These are phyloP conservation scores for Pseudoips prasinana DNA, from an alignment of 2,888 invertebrate genomes.

Conservation along the genomic window DNA sequence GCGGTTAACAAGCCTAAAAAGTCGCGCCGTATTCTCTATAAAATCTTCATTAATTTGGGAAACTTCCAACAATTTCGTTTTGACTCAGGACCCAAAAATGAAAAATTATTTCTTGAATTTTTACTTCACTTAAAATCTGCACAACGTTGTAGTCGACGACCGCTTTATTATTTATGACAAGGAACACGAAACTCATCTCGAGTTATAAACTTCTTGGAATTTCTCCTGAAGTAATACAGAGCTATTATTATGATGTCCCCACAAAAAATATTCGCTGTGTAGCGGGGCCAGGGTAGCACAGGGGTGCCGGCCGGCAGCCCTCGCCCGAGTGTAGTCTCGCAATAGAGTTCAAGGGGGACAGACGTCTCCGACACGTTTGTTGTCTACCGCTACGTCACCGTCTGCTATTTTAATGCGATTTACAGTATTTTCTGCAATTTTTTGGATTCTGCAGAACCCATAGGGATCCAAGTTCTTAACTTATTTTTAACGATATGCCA, in stretches of 20 bases:
- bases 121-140: conserved; percentile 79
- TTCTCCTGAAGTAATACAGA: conserved; percentile 82
- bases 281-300: conserved; percentile 51
- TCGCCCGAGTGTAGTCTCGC: conserved; percentile 46
- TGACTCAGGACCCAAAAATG: conserved; percentile 60
- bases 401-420: too few species aligned
- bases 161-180: conserved; percentile 82
- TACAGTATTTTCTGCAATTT: too few species aligned
- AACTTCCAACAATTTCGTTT: conserved; percentile 62
- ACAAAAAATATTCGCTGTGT: conserved; percentile 75
- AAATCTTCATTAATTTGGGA: conserved; percentile 64
- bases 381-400: conserved; percentile 3
- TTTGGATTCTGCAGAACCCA: too few species aligned
- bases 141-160: conserved; percentile 78
- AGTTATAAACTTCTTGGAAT: conserved; percentile 83
- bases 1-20: conserved; percentile 29
- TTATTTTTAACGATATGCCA: too few species aligned
- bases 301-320: conserved; percentile 32
- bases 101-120: conserved; percentile 74
- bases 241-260: conserved; percentile 82
- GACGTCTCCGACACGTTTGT: conserved; percentile 21
- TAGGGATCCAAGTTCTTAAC: conserved; percentile 8
- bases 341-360: conserved; percentile 41
- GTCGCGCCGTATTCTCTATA: conserved; percentile 45
- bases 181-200: conserved; percentile 82